Base-by-base conservation (phyloP, 2,888 invertebrate species). In the Caenorhabditis sulstoni region DNA sequence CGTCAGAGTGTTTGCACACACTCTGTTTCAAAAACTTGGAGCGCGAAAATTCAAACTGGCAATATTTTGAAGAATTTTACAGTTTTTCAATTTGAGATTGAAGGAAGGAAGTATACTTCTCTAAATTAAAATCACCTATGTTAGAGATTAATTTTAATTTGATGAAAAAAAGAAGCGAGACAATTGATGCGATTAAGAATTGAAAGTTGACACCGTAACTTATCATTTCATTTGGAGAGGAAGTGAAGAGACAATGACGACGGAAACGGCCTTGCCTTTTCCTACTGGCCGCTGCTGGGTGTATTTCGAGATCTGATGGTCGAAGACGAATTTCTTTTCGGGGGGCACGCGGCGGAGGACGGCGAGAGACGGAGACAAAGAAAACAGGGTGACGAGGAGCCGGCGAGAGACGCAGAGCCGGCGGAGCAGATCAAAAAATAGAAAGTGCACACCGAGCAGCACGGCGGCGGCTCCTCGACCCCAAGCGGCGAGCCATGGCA, bases 381-480 rank as follows among this genome's bases (percentile, higher is more conserved):
- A 29, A 29, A 29, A 29, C 29, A 29, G 29, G 7, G 29, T 29
- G 29, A 53, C 23, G 55, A 35, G 65, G 41, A 23, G 49, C 18
- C 50, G 59, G 45, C 55, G 29, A 65, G 75, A 65, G 66, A 75
- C 64, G 62, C 47, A 20, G 67, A 61, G 61, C 52, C 55, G 59
- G 16, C 14, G 58, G 45, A 67, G 64, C 29, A 39, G 71, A 71
- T 71, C 71, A 71, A 71, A 71, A 71, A 62, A 61, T 70, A 62
- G 70, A 70, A 71, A 71, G 71, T 71, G 71, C 71, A 70, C 29
- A 53, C 14, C 11, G 55, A 29, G 35, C 45, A 45, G 49, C 57
- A 62, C 71, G 55, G 61, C 71, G 29, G 29, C 29, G 29, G 49
- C 55, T 55, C 41, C 55, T 62, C 62, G 62, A 64, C 71, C 64